These are phyloP conservation scores for Carcinoscorpius rotundicauda DNA, from an alignment of 1,140 invertebrate genomes.

Conservation along the genomic window DNA sequence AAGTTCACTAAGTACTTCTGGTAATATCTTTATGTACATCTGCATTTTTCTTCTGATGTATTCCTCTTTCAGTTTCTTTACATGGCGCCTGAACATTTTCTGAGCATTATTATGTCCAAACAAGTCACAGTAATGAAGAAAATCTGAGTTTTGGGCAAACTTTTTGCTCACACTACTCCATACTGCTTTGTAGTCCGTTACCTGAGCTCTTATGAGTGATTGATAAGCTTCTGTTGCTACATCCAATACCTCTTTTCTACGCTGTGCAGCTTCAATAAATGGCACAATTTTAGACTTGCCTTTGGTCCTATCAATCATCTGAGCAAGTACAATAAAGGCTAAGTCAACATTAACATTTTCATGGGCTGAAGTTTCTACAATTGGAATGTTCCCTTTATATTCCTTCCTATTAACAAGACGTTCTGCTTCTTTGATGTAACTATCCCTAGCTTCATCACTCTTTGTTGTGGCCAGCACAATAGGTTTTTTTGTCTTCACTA, in stretches of 20 bases:
- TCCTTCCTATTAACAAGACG: conserved; percentile 79
- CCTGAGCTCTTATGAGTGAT: conserved; percentile 62
- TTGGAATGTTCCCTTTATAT: conserved; percentile 67
- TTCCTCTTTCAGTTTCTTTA: conserved; percentile 73
- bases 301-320: conserved; percentile 72
- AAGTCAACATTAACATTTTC: conserved; percentile 94
- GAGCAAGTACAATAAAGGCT: conserved; percentile 81
- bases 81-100: conserved; percentile 62
- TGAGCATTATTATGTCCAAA: conserved; percentile 77
- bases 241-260: conserved; percentile 76
- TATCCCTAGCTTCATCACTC: conserved; percentile 82
- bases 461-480: conserved; percentile 91
- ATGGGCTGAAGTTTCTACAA: conserved; percentile 91
- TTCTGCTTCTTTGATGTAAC: conserved; percentile 78
- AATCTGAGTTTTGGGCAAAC: conserved; percentile 72
- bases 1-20: conserved; percentile 64
- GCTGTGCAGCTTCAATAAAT: conserved; percentile 72
- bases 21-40: conserved; percentile 64
- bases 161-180: conserved; percentile 80
- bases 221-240: conserved; percentile 76
- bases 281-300: conserved; percentile 54
- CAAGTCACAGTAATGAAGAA: conserved; percentile 70
- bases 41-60: conserved; percentile 65
- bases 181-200: conserved; percentile 65
- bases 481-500: conserved; percentile 87